These are phyloP conservation scores for Rissa tridactyla DNA, from an alignment of 2,113 vertebrate genomes.

Conservation along the genomic window DNA sequence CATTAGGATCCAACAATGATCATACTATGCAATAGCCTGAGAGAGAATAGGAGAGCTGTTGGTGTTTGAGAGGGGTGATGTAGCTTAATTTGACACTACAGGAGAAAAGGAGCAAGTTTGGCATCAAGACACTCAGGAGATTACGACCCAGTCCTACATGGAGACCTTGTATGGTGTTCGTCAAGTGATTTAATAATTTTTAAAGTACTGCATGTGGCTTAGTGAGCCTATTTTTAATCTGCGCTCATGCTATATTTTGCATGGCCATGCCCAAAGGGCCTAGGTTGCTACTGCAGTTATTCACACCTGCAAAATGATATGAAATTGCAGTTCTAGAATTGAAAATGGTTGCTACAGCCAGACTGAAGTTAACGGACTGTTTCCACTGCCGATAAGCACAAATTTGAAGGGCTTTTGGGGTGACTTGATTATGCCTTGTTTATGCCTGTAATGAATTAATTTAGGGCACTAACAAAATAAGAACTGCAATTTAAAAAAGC, in stretches of 20 bases:
- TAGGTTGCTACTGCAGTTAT: not conserved
- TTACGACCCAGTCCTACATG: fast-evolving
- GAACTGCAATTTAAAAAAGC: not conserved
- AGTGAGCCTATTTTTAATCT: not conserved
- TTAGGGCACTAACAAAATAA: not conserved
- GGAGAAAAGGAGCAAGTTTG: not conserved
- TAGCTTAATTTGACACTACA: not conserved
- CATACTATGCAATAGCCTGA: not conserved
- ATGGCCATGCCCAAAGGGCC: not conserved
- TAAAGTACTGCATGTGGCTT: not conserved
- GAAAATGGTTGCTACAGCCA: not conserved
- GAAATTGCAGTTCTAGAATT: not conserved
- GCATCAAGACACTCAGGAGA: fast-evolving
- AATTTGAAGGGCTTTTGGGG: not conserved
- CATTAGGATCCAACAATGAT: not conserved
- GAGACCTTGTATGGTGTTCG: not conserved
- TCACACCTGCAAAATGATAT: not conserved
- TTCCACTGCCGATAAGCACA: not conserved
- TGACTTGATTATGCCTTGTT: not conserved
- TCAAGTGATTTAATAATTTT: not conserved
- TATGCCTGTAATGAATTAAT: not conserved
- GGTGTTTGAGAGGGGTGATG: not conserved
- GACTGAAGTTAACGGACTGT: not conserved
- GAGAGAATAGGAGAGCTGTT: not conserved
- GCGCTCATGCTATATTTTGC: not conserved